A percentile compares a stretch with the other conserved stretches of the same genome.
These are phyloP conservation scores for Macheiramphus alcinus DNA, from an alignment of 2,113 vertebrate genomes.

Conservation along the genomic window DNA sequence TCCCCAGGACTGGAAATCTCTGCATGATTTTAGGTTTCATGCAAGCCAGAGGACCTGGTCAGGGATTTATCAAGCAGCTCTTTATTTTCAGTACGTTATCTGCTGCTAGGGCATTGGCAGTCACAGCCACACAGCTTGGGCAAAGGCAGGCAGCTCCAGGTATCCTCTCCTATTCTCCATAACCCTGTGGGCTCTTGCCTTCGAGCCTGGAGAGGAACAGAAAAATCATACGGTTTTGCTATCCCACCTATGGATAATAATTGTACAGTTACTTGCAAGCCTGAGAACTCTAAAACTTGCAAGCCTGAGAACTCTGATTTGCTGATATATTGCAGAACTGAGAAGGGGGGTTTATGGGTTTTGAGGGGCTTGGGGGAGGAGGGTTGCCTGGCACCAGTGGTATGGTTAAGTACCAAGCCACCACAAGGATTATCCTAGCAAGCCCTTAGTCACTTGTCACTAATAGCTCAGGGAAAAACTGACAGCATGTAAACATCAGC, in stretches of 20 bases:
- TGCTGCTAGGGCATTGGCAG: neutral
- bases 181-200: neutral
- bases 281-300: neutral
- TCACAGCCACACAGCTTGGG: neutral
- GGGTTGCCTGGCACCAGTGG: no score
- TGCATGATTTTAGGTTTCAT: neutral
- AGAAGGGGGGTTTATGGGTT: neutral
- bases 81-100: neutral
- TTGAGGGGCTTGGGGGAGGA: neutral
- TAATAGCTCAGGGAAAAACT: neutral
- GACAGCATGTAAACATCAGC: no score
- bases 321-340: accelerated
- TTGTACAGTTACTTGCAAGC: neutral
- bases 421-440: neutral
- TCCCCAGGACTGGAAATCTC: neutral
- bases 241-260: neutral
- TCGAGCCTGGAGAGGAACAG: neutral
- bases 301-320: neutral
- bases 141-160: neutral
- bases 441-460: neutral
- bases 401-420: neutral
- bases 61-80: neutral
- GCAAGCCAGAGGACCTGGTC: neutral
- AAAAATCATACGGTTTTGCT: neutral
- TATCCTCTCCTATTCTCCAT: neutral